Evolutionary conservation across 2,797 vertebrate species (phyloP).

Genomic region (Euphonia xanthogaster): DNA sequence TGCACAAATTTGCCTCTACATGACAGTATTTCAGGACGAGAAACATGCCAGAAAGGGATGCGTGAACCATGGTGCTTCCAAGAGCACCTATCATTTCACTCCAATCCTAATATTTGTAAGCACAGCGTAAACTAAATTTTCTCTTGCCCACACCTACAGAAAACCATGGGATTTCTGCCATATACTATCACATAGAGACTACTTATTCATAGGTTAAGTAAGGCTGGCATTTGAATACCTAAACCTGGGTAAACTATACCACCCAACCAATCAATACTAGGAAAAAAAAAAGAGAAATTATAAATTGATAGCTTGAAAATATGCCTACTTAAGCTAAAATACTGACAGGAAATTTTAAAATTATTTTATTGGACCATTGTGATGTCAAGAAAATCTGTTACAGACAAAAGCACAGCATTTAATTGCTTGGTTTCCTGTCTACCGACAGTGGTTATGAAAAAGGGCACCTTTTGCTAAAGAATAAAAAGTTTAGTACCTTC

Average conservation of each 20-base stretch:
- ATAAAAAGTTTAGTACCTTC: neutral
- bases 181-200: neutral
- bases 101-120: neutral
- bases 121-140: neutral
- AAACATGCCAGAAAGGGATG: neutral
- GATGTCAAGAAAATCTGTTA: neutral
- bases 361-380: neutral
- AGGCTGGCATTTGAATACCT: neutral
- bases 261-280: neutral
- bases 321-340: neutral
- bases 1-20: neutral
- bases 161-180: neutral
- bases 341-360: neutral
- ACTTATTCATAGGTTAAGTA: neutral
- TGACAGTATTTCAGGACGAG: neutral
- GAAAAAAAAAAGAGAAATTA: neutral
- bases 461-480: neutral
- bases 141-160: neutral
- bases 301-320: neutral
- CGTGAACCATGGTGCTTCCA: neutral
- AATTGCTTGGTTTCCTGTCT: neutral
- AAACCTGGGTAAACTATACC: neutral
- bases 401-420: neutral
- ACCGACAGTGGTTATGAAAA: neutral
- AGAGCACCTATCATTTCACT: neutral